Evolutionary conservation across 1,140 invertebrate genomes (phyloP), one percentile per base, ranked within the genome.

Genomic region (Augochlora pura): DNA sequence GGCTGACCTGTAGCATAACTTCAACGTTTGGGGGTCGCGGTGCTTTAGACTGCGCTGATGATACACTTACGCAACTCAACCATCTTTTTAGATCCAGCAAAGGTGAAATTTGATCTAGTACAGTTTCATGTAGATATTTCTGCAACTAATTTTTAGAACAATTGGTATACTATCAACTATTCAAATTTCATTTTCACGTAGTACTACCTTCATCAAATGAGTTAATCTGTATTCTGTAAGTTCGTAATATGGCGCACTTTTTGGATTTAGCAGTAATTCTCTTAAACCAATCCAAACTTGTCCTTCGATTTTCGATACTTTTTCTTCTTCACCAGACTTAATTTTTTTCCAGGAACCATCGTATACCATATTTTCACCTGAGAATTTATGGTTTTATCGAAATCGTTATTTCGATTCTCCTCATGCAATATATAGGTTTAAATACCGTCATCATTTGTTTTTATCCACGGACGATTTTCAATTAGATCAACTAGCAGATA

Each of bases 81-180:
- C 95, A 96, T 89, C 95, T 94, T 90, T 96, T 95, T 8, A 97
- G 90, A 62, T 97, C 96, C 12, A 94, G 93, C 5, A 97, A 89
- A 16, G 96, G 96, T 1, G 96, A 94, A 72, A 97, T 91, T 92
- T 97, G 96, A 88, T 97, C 96, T 52, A 97, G 76, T 16, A 96
- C 86, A 18, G 90, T 85, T 69, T 96, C 96, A 9, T 95, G 93
- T 32, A 97, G 83, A 82, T 92, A 93, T 89, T 93, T 91, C 90
- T 96, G 93, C 32, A 96, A 89, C 95, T 95, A 79, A 52, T 39
- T 6, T 12, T 32, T 46, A 67, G 18, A 71, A 66, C 63, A 25
- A 71, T 52, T 38, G 32, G 32, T 32, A 32, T 68, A 52, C 32
- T 32, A 9, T 54, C n/a, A 16, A 14, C 64, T 21, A 66, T 10